Conservation (phyloP, 2,888 invertebrate species). For the Onchidella celtica region DNA sequence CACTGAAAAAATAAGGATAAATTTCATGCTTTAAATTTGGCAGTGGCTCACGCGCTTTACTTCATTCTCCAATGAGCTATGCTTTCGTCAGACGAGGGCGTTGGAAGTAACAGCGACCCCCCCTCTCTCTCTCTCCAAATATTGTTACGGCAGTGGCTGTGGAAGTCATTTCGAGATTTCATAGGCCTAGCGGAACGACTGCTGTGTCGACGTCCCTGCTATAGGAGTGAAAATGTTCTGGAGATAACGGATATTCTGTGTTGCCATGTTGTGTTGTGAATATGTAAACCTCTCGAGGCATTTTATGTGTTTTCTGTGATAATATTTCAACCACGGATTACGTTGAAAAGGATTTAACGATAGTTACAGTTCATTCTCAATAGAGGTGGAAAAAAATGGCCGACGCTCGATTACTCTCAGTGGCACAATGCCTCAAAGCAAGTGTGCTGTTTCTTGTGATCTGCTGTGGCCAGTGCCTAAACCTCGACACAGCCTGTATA, state of each 20-base stretch:
- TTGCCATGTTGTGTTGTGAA: slow-evolving; percentile 41
- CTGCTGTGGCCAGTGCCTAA: slow-evolving; percentile 54
- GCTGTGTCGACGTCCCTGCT: slow-evolving; percentile 12
- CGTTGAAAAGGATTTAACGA: slow-evolving; percentile 5
- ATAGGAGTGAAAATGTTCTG: not conserved
- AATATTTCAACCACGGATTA: slow-evolving; percentile 28
- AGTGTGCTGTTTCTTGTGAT: slow-evolving; percentile 57
- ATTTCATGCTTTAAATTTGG: no score
- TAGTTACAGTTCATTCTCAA: slow-evolving; percentile 28
- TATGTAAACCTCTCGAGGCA: slow-evolving; percentile 27
- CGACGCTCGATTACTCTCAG: slow-evolving; percentile 54
- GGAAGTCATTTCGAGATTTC: slow-evolving; percentile 14
- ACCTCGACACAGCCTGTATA: slow-evolving; percentile 84
- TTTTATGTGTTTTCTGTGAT: slow-evolving; percentile 33
- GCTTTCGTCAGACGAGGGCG: slow-evolving; percentile 4
- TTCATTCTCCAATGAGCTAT: not conserved
- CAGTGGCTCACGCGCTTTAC: no score
- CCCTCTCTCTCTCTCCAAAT: slow-evolving; percentile 24
- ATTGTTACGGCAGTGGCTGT: slow-evolving; percentile 38
- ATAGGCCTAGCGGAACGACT: slow-evolving; percentile 22
- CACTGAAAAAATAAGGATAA: no score
- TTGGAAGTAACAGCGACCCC: slow-evolving; percentile 47
- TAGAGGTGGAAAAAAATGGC: slow-evolving; percentile 58
- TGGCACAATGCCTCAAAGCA: slow-evolving; percentile 54
- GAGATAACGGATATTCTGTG: slow-evolving; percentile 28